These are phyloP conservation scores for Halyomorpha halys DNA, from an alignment of 1,140 invertebrate genomes.

Conservation along the genomic window DNA sequence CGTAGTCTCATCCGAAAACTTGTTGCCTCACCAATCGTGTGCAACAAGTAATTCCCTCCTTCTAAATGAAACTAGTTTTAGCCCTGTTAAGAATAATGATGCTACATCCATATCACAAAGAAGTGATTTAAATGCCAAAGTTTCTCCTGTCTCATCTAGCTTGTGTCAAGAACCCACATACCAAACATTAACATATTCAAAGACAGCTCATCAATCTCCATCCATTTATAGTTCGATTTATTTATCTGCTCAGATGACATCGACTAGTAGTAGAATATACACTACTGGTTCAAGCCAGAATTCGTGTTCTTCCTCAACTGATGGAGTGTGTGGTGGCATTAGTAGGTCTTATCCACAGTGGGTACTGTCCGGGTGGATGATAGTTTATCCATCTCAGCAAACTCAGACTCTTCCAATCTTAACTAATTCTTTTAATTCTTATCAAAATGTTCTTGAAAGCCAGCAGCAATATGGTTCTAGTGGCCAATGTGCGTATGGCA, in stretches of 20 bases:
- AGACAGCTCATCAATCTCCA: constrained; percentile 14
- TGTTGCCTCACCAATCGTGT: constrained; percentile 9
- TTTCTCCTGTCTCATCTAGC: constrained; percentile 15
- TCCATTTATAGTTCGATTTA: constrained; percentile 14
- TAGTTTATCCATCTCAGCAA: constrained; percentile 18
- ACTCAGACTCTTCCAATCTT: constrained; percentile 7
- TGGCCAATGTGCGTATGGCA: too few relatives aligned
- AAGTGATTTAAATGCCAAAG: constrained; percentile 14
- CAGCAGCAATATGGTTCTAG: too few relatives aligned
- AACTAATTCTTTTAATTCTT: constrained; percentile 15
- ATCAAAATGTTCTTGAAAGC: too few relatives aligned
- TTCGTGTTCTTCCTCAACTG: constrained; percentile 20
- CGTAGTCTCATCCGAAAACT: constrained; percentile 21
- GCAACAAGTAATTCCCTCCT: constrained; percentile 17
- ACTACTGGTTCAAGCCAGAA: constrained; percentile 19
- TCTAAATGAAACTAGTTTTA: constrained; percentile 22
- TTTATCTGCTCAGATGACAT: constrained; percentile 6
- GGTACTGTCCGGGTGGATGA: too few relatives aligned
- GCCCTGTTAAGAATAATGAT: constrained; percentile 3
- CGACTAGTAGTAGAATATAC: constrained; percentile 21
- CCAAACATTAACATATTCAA: constrained; percentile 14
- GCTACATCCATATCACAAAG: constrained; percentile 14
- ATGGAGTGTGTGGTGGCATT: constrained; percentile 18
- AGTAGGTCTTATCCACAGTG: constrained; percentile 19
- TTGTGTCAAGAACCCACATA: constrained; percentile 20